These are phyloP conservation scores for Sebastes diploproa DNA, from an alignment of 2,797 vertebrate species.

Conservation along the genomic window DNA sequence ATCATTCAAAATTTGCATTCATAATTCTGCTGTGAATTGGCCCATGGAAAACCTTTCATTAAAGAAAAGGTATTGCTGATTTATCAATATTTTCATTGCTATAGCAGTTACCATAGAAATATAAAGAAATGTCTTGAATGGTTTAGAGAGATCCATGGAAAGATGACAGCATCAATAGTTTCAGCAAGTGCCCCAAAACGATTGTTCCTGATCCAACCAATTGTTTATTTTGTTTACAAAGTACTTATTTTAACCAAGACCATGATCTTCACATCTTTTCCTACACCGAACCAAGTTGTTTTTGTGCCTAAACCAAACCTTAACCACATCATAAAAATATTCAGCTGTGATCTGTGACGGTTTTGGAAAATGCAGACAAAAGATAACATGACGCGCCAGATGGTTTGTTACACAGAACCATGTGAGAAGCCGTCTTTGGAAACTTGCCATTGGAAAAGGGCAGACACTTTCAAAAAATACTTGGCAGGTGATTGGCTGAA, in stretches of 20 bases:
- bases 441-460: not conserved
- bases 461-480: too few species aligned
- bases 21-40: not conserved
- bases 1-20: not conserved
- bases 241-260: not conserved
- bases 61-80: not conserved
- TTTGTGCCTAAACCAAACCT: not conserved
- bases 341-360: not conserved
- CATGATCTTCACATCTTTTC: not conserved
- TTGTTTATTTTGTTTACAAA: not conserved
- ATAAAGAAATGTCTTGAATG: not conserved
- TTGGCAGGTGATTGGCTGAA: not conserved
- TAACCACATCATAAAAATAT: not conserved
- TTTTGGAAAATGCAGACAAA: not conserved
- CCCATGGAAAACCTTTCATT: not conserved
- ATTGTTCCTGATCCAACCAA: not conserved
- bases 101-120: not conserved
- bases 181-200: not conserved
- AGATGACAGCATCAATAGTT: not conserved
- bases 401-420: not conserved
- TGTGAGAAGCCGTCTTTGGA: not conserved
- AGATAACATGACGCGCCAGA: not conserved
- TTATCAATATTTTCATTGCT: not conserved
- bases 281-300: not conserved
- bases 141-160: not conserved